Percentiles rank a stretch among this genome's conserved stretches.
These are phyloP conservation scores for Camponotus vicinus DNA, from an alignment of 1,140 invertebrate species.

Conservation along the genomic window DNA sequence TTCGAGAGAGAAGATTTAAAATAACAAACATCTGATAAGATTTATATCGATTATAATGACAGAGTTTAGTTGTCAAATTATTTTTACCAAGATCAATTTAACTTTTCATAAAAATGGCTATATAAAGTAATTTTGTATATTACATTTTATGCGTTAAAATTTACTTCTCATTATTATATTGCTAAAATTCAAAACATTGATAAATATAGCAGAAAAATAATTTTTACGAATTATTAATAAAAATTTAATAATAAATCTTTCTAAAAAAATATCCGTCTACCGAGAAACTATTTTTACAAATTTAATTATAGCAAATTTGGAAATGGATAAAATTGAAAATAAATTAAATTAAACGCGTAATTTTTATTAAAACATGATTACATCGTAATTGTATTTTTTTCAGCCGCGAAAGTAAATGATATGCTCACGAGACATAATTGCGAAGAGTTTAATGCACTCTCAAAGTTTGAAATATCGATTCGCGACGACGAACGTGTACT, in stretches of 20 bases:
- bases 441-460: background rate
- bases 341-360: background rate
- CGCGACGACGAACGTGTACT: background rate
- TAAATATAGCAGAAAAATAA: background rate
- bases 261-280: background rate
- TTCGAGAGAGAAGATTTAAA: background rate
- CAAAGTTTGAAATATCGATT: background rate
- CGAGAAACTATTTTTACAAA: background rate
- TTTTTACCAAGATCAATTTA: background rate
- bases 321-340: background rate
- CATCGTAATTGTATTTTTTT: background rate
- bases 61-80: background rate
- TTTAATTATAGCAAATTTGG: too few species aligned
- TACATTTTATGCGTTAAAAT: background rate
- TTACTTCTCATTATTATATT: background rate
- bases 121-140: slow-evolving; percentile 1
- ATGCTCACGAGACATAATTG: background rate
- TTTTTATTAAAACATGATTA: too few species aligned
- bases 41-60: too few species aligned
- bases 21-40: background rate
- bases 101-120: background rate
- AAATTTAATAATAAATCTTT: background rate
- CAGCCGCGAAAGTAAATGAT: background rate
- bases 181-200: background rate
- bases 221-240: slow-evolving; percentile 2